These are phyloP conservation scores for Ostrea denselamellosa DNA, from an alignment of 1,140 invertebrate species.

Conservation along the genomic window DNA sequence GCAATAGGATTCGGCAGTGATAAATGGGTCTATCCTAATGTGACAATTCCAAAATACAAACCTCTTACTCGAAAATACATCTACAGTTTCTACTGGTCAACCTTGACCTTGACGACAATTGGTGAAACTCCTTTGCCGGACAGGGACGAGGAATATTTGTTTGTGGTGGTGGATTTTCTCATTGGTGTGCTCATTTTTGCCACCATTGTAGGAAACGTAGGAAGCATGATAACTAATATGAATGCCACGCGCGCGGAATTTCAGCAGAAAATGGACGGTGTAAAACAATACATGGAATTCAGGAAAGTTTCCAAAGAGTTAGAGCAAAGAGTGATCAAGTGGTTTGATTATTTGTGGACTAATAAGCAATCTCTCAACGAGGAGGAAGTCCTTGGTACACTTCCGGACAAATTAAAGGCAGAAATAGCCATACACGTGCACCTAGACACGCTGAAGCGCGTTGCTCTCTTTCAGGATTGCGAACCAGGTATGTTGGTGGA, in stretches of 20 bases:
- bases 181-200: slow-evolving; percentile 78
- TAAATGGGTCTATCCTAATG: slow-evolving; percentile 86
- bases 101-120: slow-evolving; percentile 95
- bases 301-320: slow-evolving; percentile 89
- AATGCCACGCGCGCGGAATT: slow-evolving; percentile 95
- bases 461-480: slow-evolving; percentile 91
- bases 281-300: slow-evolving; percentile 98
- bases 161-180: slow-evolving; percentile 75
- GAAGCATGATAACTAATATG: slow-evolving; percentile 98
- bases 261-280: slow-evolving; percentile 95
- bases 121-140: slow-evolving; percentile 81
- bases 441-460: slow-evolving; percentile 93
- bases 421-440: slow-evolving; percentile 98
- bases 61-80: slow-evolving; percentile 78
- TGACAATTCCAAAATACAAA: slow-evolving; percentile 60
- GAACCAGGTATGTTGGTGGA: slow-evolving; percentile 95
- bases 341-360: slow-evolving; percentile 98
- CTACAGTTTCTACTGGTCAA: slow-evolving; percentile 99
- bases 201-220: slow-evolving; percentile 80
- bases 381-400: slow-evolving; percentile 81
- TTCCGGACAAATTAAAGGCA: slow-evolving; percentile 96
- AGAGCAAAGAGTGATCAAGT: slow-evolving; percentile 93
- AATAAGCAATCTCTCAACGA: slow-evolving; percentile 92
- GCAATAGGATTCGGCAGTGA: slow-evolving; percentile 92
- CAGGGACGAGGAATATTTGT: slow-evolving; percentile 70